Evolutionary conservation across 2,113 vertebrate genomes (phyloP), one percentile per base, ranked within the genome.

Genomic region (Anolis carolinensis): DNA sequence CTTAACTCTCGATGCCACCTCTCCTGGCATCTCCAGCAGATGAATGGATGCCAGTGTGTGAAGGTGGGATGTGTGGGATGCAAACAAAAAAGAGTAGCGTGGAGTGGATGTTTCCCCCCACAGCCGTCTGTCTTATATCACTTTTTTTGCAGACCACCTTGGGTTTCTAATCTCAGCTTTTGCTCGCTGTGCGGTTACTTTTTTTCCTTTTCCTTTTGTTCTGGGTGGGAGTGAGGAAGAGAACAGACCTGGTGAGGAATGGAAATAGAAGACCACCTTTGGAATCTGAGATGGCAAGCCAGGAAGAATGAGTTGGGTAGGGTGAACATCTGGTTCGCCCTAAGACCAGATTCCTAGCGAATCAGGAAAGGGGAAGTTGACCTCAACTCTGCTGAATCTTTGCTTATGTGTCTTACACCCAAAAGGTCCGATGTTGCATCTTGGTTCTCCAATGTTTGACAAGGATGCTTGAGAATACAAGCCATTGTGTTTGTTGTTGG

Each of bases 151-250:
- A 10, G 27, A 30, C 27, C 6, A 55, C 23, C 83, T 89, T 34
- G 89, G 20, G 16, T 23, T 2, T 50, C 81, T 87, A 96, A 95
- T 96, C 95, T 96, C 95, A 95, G 95, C 94, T 95, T 90, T 65
- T 23, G 91, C 80, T 68, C 65, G 3, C 4, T 18, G n/a, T 34
- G 88, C 92, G 89, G 83, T 63, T 71, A 21, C 71, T 89, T 78
- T 80, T 21, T 91, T 80, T 65, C 89, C 65, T 59, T 59, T 3
- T 78, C 63, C 48, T 70, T 59, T 80, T 36, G 27, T 13, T 16
- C 34, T 7, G 27, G 39, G 21, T 16, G n/a, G 39, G 18, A 3
- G 59, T 1, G 10, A 20, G 36, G 39, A 34, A 23, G 27, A 52
- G 44, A 27, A 34, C 2, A 25, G 39, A 2, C 48, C 48, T 4